Evolutionary conservation across 2,888 invertebrate genomes (phyloP).

Genomic region (Tipula lateralis): DNA sequence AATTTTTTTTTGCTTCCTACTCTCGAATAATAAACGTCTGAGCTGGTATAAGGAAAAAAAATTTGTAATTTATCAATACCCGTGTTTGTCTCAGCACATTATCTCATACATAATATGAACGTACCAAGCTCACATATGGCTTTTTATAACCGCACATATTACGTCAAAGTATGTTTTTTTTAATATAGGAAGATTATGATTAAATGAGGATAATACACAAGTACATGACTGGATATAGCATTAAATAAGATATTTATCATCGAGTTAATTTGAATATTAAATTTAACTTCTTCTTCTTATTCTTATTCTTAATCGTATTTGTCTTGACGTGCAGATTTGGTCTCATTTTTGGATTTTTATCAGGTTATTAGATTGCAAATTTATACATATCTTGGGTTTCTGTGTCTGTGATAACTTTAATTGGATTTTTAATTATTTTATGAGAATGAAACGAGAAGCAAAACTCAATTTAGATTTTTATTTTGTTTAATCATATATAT

Average conservation of each 20-base stretch:
- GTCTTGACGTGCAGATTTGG: background rate
- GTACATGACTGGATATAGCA: background rate
- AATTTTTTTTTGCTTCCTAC: background rate
- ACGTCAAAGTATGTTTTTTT: background rate
- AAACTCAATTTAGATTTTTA: background rate
- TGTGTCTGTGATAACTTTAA: background rate
- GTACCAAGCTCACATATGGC: background rate
- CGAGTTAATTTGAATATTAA: conserved; percentile 7
- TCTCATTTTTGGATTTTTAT: background rate
- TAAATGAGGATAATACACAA: background rate
- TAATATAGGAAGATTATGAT: background rate
- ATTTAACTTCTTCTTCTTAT: background rate
- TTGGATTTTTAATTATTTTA: background rate
- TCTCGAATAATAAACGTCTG: background rate
- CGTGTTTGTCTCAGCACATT: background rate
- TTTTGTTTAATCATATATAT: background rate
- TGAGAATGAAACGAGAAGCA: background rate
- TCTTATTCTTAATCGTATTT: no score
- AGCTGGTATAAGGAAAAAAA: background rate
- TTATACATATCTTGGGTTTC: background rate
- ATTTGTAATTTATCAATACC: background rate
- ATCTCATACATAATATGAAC: background rate
- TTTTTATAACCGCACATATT: no score
- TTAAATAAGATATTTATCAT: conserved; percentile 4
- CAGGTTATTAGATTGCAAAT: conserved; percentile 1